Percentiles rank a stretch among this genome's conserved stretches.
Evolutionary conservation across 2,888 invertebrate genomes (phyloP).

Genomic region (Eristalis arbustorum): DNA sequence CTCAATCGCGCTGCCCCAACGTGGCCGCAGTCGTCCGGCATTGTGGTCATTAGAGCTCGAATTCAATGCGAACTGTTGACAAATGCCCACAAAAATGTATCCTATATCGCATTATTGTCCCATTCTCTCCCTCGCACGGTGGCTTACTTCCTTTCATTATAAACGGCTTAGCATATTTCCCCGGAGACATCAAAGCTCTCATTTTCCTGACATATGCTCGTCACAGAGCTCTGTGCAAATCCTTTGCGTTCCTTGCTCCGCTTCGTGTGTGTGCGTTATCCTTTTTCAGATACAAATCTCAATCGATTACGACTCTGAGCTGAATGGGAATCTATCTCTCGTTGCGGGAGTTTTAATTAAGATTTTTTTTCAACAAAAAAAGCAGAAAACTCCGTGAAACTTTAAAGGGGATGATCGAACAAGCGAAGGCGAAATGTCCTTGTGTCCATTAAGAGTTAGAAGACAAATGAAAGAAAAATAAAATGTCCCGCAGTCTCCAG

Average conservation of each 20-base stretch:
- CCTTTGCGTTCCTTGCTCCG: conserved; percentile 36
- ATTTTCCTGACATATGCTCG: conserved; percentile 73
- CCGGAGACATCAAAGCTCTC: conserved; percentile 77
- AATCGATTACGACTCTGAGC: conserved; percentile 57
- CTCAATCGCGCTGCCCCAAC: too few species aligned
- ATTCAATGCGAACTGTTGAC: conserved; percentile 46
- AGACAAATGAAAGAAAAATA: neutral
- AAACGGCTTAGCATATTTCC: conserved; percentile 80
- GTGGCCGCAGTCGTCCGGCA: neutral
- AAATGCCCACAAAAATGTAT: conserved; percentile 47
- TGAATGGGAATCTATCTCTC: conserved; percentile 15
- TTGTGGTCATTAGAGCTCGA: conserved; percentile 46
- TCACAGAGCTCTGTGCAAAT: conserved; percentile 54
- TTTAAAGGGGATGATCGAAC: neutral
- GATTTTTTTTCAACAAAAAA: conserved; percentile 4
- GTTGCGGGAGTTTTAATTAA: conserved; percentile 53
- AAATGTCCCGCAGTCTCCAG: neutral
- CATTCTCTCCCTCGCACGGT: conserved; percentile 8
- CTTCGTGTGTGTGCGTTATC: conserved; percentile 31
- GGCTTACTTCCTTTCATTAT: conserved; percentile 75
- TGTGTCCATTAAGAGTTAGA: neutral
- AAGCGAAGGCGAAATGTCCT: neutral
- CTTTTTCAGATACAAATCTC: conserved; percentile 62
- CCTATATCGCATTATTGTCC: conserved; percentile 20
- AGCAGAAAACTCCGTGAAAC: neutral